Evolutionary conservation across 1,140 invertebrate genomes (phyloP).

Genomic region (Procambarus clarkii): DNA sequence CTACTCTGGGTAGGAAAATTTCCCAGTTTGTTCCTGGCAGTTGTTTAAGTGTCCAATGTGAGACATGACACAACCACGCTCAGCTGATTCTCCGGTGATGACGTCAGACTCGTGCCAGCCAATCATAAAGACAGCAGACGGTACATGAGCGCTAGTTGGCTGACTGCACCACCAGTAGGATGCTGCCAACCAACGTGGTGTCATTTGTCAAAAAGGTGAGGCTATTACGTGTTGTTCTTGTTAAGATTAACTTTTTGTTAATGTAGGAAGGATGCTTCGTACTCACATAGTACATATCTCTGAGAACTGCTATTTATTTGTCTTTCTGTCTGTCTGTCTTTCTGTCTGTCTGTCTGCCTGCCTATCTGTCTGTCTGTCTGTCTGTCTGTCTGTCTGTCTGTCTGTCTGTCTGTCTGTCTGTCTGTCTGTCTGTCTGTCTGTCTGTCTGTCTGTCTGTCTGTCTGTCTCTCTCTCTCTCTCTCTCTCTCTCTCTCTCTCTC

Average conservation of each 20-base stretch:
- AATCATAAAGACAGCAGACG: slow-evolving; percentile 44
- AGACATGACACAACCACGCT: background rate
- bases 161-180: slow-evolving; percentile 19
- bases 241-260: no score
- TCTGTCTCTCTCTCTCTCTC: background rate
- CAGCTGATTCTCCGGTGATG: background rate
- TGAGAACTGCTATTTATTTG: background rate
- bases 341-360: no score
- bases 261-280: background rate
- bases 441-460: slow-evolving; percentile 3
- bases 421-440: slow-evolving; percentile 7
- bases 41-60: background rate
- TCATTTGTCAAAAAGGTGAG: slow-evolving; percentile 60
- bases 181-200: slow-evolving; percentile 54
- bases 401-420: slow-evolving; percentile 5
- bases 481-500: slow-evolving; percentile 15
- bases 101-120: slow-evolving; percentile 38
- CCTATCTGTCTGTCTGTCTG: background rate
- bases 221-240: no score
- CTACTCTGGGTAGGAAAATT: background rate
- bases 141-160: slow-evolving; percentile 51
- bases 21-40: no score
- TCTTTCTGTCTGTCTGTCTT: no score
- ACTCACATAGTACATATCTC: background rate
- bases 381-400: slow-evolving; percentile 2